phyloP scores from a whole-genome alignment of 2,113 vertebrate species.

The Plecturocebus donacophilus region DNA sequence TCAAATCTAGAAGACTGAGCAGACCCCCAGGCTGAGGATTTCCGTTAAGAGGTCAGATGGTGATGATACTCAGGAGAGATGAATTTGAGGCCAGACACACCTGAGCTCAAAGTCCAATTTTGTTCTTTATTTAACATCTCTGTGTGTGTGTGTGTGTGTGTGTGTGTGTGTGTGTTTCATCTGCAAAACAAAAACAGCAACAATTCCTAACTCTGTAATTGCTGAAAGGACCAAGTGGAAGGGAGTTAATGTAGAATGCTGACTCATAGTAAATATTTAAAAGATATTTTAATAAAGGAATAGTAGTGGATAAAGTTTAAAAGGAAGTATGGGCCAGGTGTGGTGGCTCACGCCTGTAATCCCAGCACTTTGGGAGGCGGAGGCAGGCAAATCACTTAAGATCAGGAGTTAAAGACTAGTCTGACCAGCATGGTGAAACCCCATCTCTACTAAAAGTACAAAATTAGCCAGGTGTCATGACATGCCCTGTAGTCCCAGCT shows the following conservation, averaged over 20 bases:
- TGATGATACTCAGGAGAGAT: background rate
- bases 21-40: background rate
- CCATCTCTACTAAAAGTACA: too few species aligned
- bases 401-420: too few species aligned
- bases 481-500: too few species aligned
- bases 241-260: background rate
- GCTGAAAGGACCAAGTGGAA: background rate
- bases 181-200: background rate
- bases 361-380: too few species aligned
- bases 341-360: too few species aligned
- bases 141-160: background rate
- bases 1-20: background rate
- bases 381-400: too few species aligned
- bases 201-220: background rate
- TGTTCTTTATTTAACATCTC: background rate
- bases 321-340: background rate
- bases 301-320: background rate
- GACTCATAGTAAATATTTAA: background rate
- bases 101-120: background rate
- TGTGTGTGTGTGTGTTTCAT: background rate
- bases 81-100: background rate
- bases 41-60: background rate
- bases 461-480: too few species aligned
- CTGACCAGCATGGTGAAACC: too few species aligned
- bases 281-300: background rate